Percentiles rank a stretch among this genome's conserved stretches.
Conservation (phyloP, 2,113 vertebrate species). For the Coptodon bakossiorum region DNA sequence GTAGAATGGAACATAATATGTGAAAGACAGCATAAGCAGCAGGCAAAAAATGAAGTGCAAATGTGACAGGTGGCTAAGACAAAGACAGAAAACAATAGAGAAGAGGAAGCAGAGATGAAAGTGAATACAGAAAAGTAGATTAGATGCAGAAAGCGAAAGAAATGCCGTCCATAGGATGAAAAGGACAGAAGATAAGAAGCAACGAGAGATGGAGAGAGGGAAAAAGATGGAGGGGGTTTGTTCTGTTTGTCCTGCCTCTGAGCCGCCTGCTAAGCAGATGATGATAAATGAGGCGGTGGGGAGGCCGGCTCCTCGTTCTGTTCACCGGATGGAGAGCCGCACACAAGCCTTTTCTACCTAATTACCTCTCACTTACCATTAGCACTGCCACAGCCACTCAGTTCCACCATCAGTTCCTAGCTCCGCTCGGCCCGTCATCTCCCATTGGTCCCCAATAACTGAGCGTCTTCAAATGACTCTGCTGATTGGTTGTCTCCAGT, state of each 20-base stretch:
- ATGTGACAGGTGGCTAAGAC: neutral
- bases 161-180: neutral
- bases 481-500: slow-evolving; percentile 9
- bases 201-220: neutral
- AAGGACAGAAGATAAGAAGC: slow-evolving; percentile 19
- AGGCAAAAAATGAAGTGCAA: neutral
- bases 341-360: slow-evolving; percentile 69
- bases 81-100: neutral
- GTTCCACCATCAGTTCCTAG: slow-evolving; percentile 54
- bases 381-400: slow-evolving; percentile 60
- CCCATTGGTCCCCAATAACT: slow-evolving; percentile 26
- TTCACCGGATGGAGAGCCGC: slow-evolving; percentile 46
- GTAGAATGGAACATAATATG: neutral
- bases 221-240: slow-evolving; percentile 37
- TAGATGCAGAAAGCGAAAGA: neutral
- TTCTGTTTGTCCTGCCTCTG: slow-evolving; percentile 67
- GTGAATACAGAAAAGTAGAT: neutral
- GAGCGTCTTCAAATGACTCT: neutral
- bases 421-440: slow-evolving; percentile 1
- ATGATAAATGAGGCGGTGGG: slow-evolving; percentile 71
- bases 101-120: neutral
- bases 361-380: slow-evolving; percentile 76
- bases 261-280: slow-evolving; percentile 67
- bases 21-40: neutral
- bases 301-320: slow-evolving; percentile 44